Evolutionary conservation across 2,797 vertebrate genomes (phyloP).

Genomic region (Cuculus canorus): DNA sequence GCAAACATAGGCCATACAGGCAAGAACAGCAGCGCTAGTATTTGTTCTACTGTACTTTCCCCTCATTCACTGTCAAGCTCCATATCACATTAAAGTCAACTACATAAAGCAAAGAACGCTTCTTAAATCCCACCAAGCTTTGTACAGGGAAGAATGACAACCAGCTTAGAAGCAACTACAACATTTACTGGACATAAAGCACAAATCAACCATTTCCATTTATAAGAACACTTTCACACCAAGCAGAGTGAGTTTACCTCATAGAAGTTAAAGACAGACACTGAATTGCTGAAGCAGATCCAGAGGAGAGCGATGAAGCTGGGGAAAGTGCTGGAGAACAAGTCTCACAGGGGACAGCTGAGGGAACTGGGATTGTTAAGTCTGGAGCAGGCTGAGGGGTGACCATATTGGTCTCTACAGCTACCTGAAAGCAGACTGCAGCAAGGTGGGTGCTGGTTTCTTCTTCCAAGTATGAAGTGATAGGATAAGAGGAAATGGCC

Average conservation of each 20-base stretch:
- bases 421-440: too few species aligned
- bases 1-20: not conserved
- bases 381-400: too few species aligned
- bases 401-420: too few species aligned
- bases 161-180: not conserved
- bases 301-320: too few species aligned
- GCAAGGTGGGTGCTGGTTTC: too few species aligned
- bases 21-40: not conserved
- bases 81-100: not conserved
- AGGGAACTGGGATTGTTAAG: too few species aligned
- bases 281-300: too few species aligned
- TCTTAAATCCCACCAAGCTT: not conserved
- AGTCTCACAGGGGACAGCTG: too few species aligned
- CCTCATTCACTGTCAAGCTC: not conserved
- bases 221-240: not conserved
- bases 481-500: too few species aligned
- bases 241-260: not conserved
- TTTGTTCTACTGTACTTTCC: not conserved
- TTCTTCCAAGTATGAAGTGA: too few species aligned
- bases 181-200: not conserved
- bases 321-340: too few species aligned
- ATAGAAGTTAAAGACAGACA: not conserved
- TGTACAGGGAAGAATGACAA: not conserved
- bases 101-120: not conserved
- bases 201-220: not conserved